Base-by-base conservation (phyloP, 2,797 vertebrate species). In the Octomys mimax region DNA sequence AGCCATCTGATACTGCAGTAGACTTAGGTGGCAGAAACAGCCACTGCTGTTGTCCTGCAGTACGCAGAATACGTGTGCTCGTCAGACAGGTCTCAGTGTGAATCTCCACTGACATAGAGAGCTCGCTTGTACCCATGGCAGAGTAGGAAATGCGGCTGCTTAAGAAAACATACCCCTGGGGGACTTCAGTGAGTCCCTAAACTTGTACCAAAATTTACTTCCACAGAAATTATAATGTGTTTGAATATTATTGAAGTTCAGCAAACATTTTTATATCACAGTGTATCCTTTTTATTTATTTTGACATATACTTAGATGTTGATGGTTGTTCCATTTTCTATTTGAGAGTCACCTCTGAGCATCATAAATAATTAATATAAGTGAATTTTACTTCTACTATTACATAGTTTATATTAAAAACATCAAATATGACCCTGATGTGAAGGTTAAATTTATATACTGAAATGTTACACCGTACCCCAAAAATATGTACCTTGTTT, bases 261-360 rank as follows among this genome's bases (percentile, higher is more conserved):
- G 2, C 86, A n/a, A 87, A 36, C 33, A 87, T 94, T 7, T 28
- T 79, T 89, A 0, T 61, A 10, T 6, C 49, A 2, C 19, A 89
- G 2, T 5, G 16, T 16, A 21, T 11, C 22, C 5, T 36, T 82
- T 81, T 57, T 8, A 21, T 81, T n/a, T 96, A 66, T 73, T 26
- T 52, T 52, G 54, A 9, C n/a, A 21, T 85, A 22, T 68, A 68
- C 85, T 90, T 86, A 75, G 49, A 10, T 66, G 8, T 4, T 61
- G 57, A 42, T 62, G 7, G 66, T 18, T 66, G 2, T 71, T 62
- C 24, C 7, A 24, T 68, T 33, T 68, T 89, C 9, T 79, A 33
- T 49, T 92, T 81, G 83, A 88, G 46, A 91, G 61, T 79, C 36
- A 70, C 36, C 33, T 86, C 52, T 95, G 49, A 84, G 71, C 54